Conservation (phyloP, 2,888 invertebrate genomes). For the Drosophila testacea region DNA sequence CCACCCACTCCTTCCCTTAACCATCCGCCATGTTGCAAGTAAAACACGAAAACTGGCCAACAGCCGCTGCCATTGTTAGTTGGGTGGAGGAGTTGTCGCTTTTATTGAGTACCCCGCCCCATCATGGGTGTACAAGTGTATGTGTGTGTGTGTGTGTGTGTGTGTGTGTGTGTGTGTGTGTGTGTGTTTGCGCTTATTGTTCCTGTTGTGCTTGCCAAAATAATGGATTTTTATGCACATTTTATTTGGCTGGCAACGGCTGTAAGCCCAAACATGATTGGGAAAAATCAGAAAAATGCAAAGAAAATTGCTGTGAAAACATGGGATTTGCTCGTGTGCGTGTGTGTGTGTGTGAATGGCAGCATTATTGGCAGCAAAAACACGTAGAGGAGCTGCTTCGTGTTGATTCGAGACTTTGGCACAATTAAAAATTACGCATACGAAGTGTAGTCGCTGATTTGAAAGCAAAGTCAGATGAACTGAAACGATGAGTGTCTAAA, state of each 20-base stretch:
- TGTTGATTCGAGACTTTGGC: conserved; percentile 10
- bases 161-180: conserved; percentile 25
- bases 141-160: conserved; percentile 33
- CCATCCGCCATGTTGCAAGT: background rate
- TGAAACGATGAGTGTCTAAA: conserved; percentile 2
- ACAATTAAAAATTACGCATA: conserved; percentile 58
- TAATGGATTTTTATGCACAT: conserved; percentile 72
- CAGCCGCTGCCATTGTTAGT: conserved; percentile 37
- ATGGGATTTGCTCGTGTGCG: background rate
- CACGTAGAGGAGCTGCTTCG: background rate
- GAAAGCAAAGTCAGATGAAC: background rate
- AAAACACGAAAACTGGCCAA: conserved; percentile 8
- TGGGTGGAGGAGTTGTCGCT: conserved; percentile 23
- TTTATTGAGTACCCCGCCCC: conserved; percentile 14
- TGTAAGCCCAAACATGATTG: conserved; percentile 49
- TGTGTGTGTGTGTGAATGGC: background rate
- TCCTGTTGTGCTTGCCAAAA: conserved; percentile 63
- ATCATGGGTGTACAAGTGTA: conserved; percentile 4
- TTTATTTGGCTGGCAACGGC: conserved; percentile 56
- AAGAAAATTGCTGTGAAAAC: conserved; percentile 16
- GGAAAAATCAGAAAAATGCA: conserved; percentile 44
- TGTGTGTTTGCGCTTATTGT: conserved; percentile 14
- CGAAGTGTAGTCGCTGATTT: conserved; percentile 25
- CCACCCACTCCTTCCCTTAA: background rate
- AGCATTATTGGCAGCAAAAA: background rate